A percentile compares a stretch with the other conserved stretches of the same genome.
These are phyloP conservation scores for Drosophila biarmipes DNA, from an alignment of 1,140 invertebrate species.

Conservation along the genomic window DNA sequence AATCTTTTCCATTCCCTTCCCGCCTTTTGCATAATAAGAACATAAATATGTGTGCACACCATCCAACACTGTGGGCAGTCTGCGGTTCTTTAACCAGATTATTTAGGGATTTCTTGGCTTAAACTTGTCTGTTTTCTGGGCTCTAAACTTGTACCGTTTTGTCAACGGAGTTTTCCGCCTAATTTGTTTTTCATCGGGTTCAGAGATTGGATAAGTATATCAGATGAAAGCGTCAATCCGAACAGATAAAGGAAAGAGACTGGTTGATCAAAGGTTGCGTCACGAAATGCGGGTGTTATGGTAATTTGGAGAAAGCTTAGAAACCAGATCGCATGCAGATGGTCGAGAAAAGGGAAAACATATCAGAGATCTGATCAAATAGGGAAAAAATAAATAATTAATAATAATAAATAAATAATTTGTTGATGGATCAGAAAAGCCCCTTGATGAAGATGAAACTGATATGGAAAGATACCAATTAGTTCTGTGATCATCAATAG, in stretches of 20 bases:
- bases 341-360: conserved; percentile 6
- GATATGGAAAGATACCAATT: conserved; percentile 19
- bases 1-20: not conserved
- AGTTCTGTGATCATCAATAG: conserved; percentile 2
- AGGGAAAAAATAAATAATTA: no score
- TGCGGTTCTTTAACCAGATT: conserved; percentile 9
- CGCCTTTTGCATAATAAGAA: conserved; percentile 19
- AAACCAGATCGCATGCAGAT: conserved; percentile 19
- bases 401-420: no score
- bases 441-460: not conserved
- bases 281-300: conserved; percentile 41
- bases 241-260: not conserved
- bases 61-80: conserved; percentile 9
- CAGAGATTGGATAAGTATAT: not conserved
- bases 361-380: not conserved
- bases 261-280: conserved; percentile 10
- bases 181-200: conserved; percentile 36
- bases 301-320: conserved; percentile 34
- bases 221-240: conserved; percentile 26
- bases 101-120: conserved; percentile 6
- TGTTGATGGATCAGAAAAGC: conserved; percentile 3
- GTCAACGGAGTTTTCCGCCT: conserved; percentile 28
- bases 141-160: conserved; percentile 19
- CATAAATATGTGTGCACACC: conserved; percentile 10
- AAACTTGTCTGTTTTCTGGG: not conserved